phyloP scores from a whole-genome alignment of 1,140 invertebrate species.

The Marisa cornuarietis region DNA sequence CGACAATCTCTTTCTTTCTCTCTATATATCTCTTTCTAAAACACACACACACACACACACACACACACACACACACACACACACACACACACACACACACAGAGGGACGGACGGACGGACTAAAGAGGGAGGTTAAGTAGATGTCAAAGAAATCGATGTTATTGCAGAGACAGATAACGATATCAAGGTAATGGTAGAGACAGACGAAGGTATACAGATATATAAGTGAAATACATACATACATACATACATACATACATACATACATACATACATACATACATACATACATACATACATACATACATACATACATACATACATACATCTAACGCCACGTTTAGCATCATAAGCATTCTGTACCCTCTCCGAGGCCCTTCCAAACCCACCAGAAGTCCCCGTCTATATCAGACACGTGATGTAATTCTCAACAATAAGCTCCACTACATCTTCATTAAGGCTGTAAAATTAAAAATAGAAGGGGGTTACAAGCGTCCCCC shows the following conservation, averaged over 20 bases:
- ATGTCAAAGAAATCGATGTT: no score
- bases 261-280: background rate
- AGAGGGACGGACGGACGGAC: no score
- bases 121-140: background rate
- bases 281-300: background rate
- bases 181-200: constrained; percentile 3
- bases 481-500: no score
- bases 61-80: no score
- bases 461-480: no score
- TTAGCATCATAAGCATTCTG: no score
- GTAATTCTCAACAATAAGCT: no score
- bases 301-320: background rate
- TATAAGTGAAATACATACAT: no score
- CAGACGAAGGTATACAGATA: constrained; percentile 1
- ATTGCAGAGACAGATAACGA: background rate
- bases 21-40: background rate
- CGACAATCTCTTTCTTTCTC: background rate
- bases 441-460: no score
- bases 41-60: no score
- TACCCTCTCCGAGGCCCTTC: background rate
- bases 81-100: no score
- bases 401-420: background rate
- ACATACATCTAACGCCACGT: background rate
- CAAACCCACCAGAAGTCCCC: background rate
- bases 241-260: background rate